Percentiles rank a stretch among this genome's conserved stretches.
These are phyloP conservation scores for Chamaetylas fuelleborni DNA, from an alignment of 2,113 vertebrate species.

Conservation along the genomic window DNA sequence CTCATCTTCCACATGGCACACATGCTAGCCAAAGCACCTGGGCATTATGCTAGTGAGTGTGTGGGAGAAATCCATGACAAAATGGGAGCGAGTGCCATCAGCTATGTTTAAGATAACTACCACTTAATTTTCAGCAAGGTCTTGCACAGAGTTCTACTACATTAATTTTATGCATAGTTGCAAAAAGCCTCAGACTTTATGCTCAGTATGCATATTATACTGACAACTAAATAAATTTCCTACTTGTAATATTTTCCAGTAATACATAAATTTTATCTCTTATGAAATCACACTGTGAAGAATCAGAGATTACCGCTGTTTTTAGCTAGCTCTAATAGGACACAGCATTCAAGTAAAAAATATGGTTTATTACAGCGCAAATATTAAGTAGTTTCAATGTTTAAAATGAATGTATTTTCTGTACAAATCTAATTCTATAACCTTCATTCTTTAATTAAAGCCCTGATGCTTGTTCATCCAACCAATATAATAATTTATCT, in stretches of 20 bases:
- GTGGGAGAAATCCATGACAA: not conserved
- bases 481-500: constrained; percentile 37
- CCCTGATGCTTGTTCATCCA: constrained; percentile 46
- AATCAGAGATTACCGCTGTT: constrained; percentile 10
- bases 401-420: constrained; percentile 36
- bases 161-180: constrained; percentile 21
- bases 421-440: constrained; percentile 37
- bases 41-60: accelerated
- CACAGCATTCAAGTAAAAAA: constrained; percentile 9
- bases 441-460: constrained; percentile 62
- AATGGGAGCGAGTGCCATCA: not conserved
- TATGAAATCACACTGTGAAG: constrained; percentile 41
- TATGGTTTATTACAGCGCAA: constrained; percentile 9
- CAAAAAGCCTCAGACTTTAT: not conserved
- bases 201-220: not conserved
- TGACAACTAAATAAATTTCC: constrained; percentile 34
- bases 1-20: not conserved
- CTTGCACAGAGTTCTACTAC: not conserved
- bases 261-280: constrained; percentile 25
- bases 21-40: not conserved
- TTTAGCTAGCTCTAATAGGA: constrained; percentile 25
- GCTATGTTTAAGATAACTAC: not conserved
- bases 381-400: not conserved
- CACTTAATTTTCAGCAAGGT: not conserved
- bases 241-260: not conserved